These are phyloP conservation scores for Scytalopus superciliaris DNA, from an alignment of 2,113 vertebrate species.

Conservation along the genomic window DNA sequence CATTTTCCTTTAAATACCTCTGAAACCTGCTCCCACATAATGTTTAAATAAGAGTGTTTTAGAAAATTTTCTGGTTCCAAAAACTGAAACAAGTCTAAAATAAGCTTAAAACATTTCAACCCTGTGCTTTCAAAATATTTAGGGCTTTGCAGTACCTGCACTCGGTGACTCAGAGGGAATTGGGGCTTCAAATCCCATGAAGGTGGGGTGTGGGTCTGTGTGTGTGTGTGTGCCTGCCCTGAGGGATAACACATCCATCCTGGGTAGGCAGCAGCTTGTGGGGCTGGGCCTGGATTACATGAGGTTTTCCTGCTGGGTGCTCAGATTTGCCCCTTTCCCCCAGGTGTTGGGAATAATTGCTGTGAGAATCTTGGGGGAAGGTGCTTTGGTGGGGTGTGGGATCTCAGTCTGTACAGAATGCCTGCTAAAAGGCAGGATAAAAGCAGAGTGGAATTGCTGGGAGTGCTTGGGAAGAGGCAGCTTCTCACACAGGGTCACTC, in stretches of 20 bases:
- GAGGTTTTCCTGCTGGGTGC: not conserved
- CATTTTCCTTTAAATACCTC: not conserved
- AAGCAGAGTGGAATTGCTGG: not conserved
- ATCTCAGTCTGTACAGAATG: not conserved
- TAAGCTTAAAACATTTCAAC: rapidly evolving
- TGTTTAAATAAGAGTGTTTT: not conserved
- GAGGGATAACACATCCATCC: not conserved
- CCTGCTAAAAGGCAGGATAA: not conserved
- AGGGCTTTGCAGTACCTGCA: not conserved
- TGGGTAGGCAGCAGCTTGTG: not conserved
- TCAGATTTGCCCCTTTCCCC: not conserved
- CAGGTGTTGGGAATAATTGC: not conserved
- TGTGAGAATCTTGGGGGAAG: not conserved
- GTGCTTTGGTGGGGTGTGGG: not conserved
- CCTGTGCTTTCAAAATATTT: not conserved
- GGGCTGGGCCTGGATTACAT: not conserved
- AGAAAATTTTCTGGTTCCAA: not conserved
- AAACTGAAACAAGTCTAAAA: not conserved
- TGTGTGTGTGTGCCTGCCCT: not conserved
- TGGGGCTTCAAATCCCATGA: not conserved
- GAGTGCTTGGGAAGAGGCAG: not conserved
- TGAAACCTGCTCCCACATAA: not conserved
- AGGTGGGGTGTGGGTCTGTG: too few relatives aligned
- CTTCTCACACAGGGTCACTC: not conserved
- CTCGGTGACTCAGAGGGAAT: not conserved